phyloP scores from a whole-genome alignment of 2,797 vertebrate genomes.

The Malacoraja senta region DNA sequence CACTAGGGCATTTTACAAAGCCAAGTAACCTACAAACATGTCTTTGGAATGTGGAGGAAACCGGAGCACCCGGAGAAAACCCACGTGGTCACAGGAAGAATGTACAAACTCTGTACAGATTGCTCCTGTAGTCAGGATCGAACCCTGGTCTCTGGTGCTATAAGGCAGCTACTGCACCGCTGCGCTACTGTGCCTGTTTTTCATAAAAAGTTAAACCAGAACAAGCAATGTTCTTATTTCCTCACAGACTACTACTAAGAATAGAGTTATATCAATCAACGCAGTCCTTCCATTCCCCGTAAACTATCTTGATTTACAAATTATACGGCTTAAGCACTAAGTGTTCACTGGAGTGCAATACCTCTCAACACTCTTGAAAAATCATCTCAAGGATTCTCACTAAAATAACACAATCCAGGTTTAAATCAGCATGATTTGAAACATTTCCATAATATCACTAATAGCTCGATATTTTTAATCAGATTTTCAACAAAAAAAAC shows the following conservation, averaged over 20 bases:
- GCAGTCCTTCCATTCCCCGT: background rate
- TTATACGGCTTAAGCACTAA: background rate
- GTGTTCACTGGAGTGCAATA: background rate
- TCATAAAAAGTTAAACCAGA: background rate
- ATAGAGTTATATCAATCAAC: too few relatives aligned
- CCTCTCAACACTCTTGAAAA: background rate
- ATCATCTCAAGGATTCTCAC: background rate
- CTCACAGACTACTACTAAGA: too few relatives aligned
- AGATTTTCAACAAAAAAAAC: background rate
- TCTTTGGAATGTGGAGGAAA: too few relatives aligned
- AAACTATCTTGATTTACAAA: background rate
- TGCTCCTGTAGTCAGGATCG: too few relatives aligned
- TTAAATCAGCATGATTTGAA: background rate
- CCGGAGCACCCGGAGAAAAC: too few relatives aligned
- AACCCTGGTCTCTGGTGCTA: too few relatives aligned
- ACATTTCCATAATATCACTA: background rate
- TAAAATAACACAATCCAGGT: background rate
- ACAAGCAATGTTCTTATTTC: background rate
- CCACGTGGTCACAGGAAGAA: too few relatives aligned
- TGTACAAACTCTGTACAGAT: too few relatives aligned
- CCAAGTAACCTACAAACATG: too few relatives aligned
- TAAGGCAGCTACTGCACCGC: too few relatives aligned
- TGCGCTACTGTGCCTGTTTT: background rate
- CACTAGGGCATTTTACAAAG: too few relatives aligned
- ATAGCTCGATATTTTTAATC: background rate